Evolutionary conservation across 2,888 invertebrate genomes (phyloP).

Genomic region (Trissolcus japonicus): DNA sequence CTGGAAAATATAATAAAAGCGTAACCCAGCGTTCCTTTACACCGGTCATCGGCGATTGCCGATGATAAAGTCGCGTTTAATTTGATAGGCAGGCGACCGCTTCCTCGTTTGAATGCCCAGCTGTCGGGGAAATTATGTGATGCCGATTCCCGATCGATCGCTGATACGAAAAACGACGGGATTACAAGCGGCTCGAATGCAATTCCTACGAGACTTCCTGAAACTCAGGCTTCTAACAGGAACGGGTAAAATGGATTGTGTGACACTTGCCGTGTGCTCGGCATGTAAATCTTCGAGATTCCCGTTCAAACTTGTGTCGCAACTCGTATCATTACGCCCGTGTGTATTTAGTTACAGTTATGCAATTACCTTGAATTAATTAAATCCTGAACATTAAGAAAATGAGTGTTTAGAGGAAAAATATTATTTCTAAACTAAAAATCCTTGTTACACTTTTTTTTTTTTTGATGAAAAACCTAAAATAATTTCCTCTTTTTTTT

Average conservation of each 20-base stretch:
- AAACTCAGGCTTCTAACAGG: constrained; percentile 49
- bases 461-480: too few relatives aligned
- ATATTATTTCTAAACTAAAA: too few relatives aligned
- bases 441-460: too few relatives aligned
- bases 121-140: constrained; percentile 39
- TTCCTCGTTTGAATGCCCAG: constrained; percentile 36
- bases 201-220: constrained; percentile 31
- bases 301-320: constrained; percentile 27
- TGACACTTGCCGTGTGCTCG: constrained; percentile 29
- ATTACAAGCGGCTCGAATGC: constrained; percentile 13
- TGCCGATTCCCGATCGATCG: constrained; percentile 30
- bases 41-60: constrained; percentile 19
- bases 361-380: constrained; percentile 24
- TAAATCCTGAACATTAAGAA: not conserved
- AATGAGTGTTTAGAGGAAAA: too few relatives aligned
- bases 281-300: constrained; percentile 39
- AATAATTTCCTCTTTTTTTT: too few relatives aligned
- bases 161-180: constrained; percentile 30
- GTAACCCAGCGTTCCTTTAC: constrained; percentile 39
- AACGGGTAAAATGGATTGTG: constrained; percentile 49
- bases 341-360: constrained; percentile 43
- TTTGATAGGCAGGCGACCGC: constrained; percentile 30
- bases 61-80: constrained; percentile 44
- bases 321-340: constrained; percentile 36
- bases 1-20: constrained; percentile 42